Evolutionary conservation across 2,888 invertebrate species (phyloP), one percentile per base, ranked within the genome.

Genomic region (Lasioglossum zephyrum): DNA sequence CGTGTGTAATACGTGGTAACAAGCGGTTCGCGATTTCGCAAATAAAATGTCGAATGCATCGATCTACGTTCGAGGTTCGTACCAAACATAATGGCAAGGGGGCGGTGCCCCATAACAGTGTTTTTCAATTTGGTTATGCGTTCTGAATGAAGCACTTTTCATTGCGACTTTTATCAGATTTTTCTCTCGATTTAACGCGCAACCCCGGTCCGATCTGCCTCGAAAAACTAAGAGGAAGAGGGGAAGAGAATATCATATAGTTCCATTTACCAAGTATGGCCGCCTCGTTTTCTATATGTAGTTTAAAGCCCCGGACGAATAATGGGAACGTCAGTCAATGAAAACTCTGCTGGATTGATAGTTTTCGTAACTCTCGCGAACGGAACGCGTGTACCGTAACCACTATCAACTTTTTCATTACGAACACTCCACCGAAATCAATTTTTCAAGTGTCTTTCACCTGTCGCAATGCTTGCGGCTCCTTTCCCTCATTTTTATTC

Each of bases 61-160:
- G n/a, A 70, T 22, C 63, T 44, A 53, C 9, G 41, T 41, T 60
- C 6, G 63, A 22, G 18, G n/a, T 13, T 4, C 31, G 22, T 6
- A 31, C 31, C 26, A 41, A 78, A 47, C 41, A 41, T n/a, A 72
- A 39, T 36, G 22, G 75, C 73, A 26, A 26, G 36, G 49, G 57
- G 18, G 44, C 16, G 63, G 36, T 18, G 4, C 31, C 8, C 16
- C 8, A 18, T 41, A 22, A 69, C 63, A 57, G 31, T 78, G 73
- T 85, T 81, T 76, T 85, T 86, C 86, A 73, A 78, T 86, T 86
- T 81, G 49, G 57, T 77, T 81, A 79, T 81, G 78, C 73, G 44
- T 73, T 66, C 73, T 36, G 78, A 77, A 76, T n/a, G 18, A 81
- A 78, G 60, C 73, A 78, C 73, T 81, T 86, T 85, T 81, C 81